Evolutionary conservation across 1,140 invertebrate species (phyloP), one percentile per base, ranked within the genome.

Genomic region (Lycorma delicatula): DNA sequence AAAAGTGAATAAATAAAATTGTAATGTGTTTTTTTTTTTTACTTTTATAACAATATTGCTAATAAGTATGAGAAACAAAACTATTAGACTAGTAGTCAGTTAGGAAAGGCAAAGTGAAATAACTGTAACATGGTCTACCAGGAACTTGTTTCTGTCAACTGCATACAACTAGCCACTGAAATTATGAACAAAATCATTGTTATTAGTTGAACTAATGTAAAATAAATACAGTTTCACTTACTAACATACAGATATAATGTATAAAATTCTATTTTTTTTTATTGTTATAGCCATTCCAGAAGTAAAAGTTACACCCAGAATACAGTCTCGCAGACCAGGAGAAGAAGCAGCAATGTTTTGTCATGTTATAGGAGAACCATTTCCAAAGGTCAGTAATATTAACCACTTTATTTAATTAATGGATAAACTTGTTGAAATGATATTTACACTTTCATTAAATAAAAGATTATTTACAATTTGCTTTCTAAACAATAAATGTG

Each of bases 321-420:
- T 85, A 26, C 82, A 86, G 65, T 84, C 82, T 9, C 77, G 82
- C 55, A 72, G 78, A 47, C 83, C 83, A 0, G 79, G 80, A 0
- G 81, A 84, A 63, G 80, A 83, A 59, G 80, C 82, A 0, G 76
- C 74, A 16, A 83, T 86, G 80, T 79, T 78, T 48, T 86, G 84
- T 66, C 81, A 84, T 62, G 84, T 84, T 2, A 81, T 81, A 6
- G 84, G 84, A 7, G 83, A 85, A 63, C 83, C 84, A 11, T 79
- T 83, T 59, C 82, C 82, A 2, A 77, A 78, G 69, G 77, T 79
- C 67, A 67, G 57, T n/a, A n/a, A n/a, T n/a, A n/a, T n/a, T n/a
- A n/a, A n/a, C n/a, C n/a, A 31, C 13, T 31, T 31, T 6, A 31
- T 31, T 31, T 6, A 6, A 7, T 31, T 7, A 31, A 31, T 13